Percentiles rank a stretch among this genome's conserved stretches.
Conservation (phyloP, 2,797 vertebrate species). For the Lophura swinhoii region DNA sequence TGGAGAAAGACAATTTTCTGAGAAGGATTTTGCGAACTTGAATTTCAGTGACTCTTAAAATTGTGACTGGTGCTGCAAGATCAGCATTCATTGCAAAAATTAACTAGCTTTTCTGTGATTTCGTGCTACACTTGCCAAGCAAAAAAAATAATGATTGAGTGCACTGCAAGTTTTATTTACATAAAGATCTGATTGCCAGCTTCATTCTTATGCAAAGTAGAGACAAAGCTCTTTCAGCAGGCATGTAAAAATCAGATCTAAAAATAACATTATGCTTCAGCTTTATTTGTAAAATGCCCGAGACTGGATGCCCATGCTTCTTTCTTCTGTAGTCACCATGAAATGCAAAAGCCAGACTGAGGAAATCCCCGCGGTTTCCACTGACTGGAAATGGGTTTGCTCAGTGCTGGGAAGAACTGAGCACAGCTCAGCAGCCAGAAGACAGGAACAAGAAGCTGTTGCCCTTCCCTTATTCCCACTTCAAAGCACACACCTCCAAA, state of each 20-base stretch:
- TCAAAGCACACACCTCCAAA: background rate
- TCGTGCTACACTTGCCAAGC: background rate
- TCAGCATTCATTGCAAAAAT: conserved; percentile 22
- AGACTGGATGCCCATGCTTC: background rate
- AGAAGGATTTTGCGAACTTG: background rate
- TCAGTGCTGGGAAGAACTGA: background rate
- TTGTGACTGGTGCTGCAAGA: background rate
- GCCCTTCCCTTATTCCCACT: background rate
- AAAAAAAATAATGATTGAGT: conserved; percentile 43
- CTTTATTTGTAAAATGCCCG: background rate
- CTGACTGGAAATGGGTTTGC: background rate
- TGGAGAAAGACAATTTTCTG: background rate
- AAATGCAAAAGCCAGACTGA: background rate
- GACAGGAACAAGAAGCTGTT: background rate
- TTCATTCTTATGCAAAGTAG: conserved; percentile 58
- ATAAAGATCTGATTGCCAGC: conserved; percentile 56
- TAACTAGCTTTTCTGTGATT: conserved; percentile 11
- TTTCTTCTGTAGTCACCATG: background rate
- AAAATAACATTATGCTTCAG: conserved; percentile 25
- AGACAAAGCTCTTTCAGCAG: conserved; percentile 29
- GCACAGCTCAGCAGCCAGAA: background rate
- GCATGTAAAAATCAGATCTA: conserved; percentile 31
- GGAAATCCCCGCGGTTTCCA: background rate
- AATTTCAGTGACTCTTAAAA: background rate
- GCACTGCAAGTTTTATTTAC: conserved; percentile 49